Base-by-base conservation (phyloP, 2,113 vertebrate species). In the Oenanthe oenanthe region DNA sequence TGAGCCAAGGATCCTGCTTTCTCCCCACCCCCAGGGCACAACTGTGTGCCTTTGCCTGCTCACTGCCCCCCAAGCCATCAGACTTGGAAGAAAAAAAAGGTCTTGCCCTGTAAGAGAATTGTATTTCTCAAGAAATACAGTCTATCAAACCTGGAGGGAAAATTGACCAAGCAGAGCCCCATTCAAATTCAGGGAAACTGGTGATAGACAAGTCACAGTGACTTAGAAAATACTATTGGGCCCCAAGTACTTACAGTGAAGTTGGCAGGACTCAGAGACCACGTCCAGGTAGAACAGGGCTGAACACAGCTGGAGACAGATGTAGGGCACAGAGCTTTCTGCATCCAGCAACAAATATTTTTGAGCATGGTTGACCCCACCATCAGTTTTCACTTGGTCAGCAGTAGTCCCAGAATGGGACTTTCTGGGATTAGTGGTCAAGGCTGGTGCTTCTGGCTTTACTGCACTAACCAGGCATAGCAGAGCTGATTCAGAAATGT, bases 211-310 rank as follows among this genome's bases (percentile, higher is more conserved):
- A 66, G 10, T 47, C 29, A 38, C 13, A 25, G 24, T 47, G 34
- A 42, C 29, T 82, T 63, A 56, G 71, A 85, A 88, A 92, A 78
- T 28, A 18, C 10, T 56, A 17, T 43, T 60, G 28, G 24, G 12
- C 8, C 45, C 50, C 42, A 73, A 65, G 45, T 26, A 48, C 53
- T 82, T 67, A 18, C 12, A 32, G 14, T 75, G 45, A 62, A 32
- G 14, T 74, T 61, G 38, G 51, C 14, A 89, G 73, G 19, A 56
- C 48, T 71, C 60, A 42, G 29, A 32, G 15, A 54, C 22, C 47
- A 34, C 0, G 0, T 47, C 22, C 74, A 68, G 57, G 8, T 3
- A 51, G 48, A 82, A 56, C 9, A 51, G 25, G 18, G 12, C 18
- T 56, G 40, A 72, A n/a, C 28, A 53, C 14, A 42, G 5, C 24